Percentiles rank a stretch among this genome's conserved stretches.
These are phyloP conservation scores for Brachyistius frenatus DNA, from an alignment of 2,113 vertebrate species.

Conservation along the genomic window DNA sequence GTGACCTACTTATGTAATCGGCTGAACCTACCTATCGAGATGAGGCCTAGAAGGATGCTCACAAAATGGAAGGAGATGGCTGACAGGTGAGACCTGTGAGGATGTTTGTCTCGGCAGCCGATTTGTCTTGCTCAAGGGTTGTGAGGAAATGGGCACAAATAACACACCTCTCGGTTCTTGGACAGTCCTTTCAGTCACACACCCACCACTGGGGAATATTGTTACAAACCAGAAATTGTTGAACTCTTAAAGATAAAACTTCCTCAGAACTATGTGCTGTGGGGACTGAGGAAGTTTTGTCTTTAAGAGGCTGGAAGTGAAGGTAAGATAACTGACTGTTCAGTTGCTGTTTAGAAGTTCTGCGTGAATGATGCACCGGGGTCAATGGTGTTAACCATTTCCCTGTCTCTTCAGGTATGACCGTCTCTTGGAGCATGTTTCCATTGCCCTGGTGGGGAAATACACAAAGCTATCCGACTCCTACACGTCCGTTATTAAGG, in stretches of 20 bases:
- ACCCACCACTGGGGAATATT: background rate
- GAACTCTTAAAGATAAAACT: background rate
- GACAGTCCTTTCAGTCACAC: background rate
- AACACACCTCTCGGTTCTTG: background rate
- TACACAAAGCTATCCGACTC: conserved; percentile 97
- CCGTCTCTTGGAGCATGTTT: conserved; percentile 91
- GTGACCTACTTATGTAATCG: conserved; percentile 91
- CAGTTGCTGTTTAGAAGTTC: no score
- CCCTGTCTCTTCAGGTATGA: conserved; percentile 86
- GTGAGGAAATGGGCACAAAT: background rate
- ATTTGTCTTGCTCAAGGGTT: background rate
- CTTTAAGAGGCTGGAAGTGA: no score
- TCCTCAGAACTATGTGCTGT: no score
- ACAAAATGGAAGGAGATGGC: conserved; percentile 98
- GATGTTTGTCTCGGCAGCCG: background rate
- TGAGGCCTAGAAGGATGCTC: conserved; percentile 90
- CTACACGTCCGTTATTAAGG: conserved; percentile 97
- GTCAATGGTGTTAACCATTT: background rate
- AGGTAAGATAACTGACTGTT: no score
- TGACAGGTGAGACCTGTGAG: conserved; percentile 85
- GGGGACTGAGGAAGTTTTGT: no score
- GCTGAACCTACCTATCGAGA: conserved; percentile 90
- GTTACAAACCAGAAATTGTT: no score
- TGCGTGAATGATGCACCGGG: background rate
- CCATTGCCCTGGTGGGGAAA: conserved; percentile 96